phyloP scores from a whole-genome alignment of 2,113 vertebrate genomes.

The Ahaetulla prasina region DNA sequence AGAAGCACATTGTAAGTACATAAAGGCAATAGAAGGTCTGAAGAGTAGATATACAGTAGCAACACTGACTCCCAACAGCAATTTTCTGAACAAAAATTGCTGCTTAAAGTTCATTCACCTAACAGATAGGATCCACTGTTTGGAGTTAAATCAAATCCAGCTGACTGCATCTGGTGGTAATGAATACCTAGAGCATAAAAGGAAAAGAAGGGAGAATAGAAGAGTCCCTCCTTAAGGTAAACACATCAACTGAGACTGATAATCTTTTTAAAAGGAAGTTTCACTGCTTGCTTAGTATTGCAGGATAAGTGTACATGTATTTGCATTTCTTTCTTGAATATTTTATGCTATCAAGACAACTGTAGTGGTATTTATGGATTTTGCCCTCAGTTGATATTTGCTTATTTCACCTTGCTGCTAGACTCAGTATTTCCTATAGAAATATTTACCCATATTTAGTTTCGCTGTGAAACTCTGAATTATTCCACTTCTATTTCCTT shows the following conservation, averaged over 20 bases:
- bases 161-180: slow-evolving; percentile 10
- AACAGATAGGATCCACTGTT: slow-evolving; percentile 29
- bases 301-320: not conserved
- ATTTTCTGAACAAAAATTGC: slow-evolving; percentile 45
- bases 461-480: not conserved
- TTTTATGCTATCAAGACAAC: slow-evolving; percentile 1
- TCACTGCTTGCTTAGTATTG: slow-evolving; percentile 48
- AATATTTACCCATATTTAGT: not conserved
- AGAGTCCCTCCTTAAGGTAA: not conserved
- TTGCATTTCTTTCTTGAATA: not conserved
- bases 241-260: slow-evolving; percentile 25
- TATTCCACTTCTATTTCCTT: not conserved
- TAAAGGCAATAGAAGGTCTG: slow-evolving; percentile 27
- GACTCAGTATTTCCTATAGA: not conserved
- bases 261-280: slow-evolving; percentile 42
- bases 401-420: slow-evolving; percentile 3
- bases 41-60: slow-evolving; percentile 18
- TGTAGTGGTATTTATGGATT: slow-evolving; percentile 11
- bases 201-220: slow-evolving; percentile 7
- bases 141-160: slow-evolving; percentile 21
- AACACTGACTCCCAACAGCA: slow-evolving; percentile 34
- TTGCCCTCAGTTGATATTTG: not conserved
- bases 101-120: slow-evolving; percentile 33
- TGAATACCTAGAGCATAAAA: slow-evolving; percentile 2
- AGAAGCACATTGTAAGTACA: slow-evolving; percentile 6